phyloP scores from a whole-genome alignment of 2,797 vertebrate species.

The Mus minutoides region DNA sequence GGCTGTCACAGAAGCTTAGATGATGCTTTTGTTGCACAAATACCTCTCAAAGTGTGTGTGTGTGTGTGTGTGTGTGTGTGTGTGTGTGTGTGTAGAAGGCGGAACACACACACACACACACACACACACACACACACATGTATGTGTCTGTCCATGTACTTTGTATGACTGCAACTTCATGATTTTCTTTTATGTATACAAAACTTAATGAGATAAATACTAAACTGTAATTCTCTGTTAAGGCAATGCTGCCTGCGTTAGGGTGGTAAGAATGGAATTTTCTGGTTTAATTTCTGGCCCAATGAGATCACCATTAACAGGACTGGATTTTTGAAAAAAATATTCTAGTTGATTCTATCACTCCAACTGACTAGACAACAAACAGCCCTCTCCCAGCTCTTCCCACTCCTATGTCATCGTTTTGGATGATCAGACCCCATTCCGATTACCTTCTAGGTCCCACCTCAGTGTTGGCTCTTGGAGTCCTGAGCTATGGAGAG shows the following conservation, averaged over 20 bases:
- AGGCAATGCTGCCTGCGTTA: not conserved
- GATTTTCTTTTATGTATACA: not conserved
- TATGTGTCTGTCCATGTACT: not conserved
- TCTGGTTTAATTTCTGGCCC: not conserved
- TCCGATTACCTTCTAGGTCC: rapidly evolving
- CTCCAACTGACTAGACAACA: not conserved
- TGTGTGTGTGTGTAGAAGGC: not conserved
- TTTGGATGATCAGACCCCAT: not conserved
- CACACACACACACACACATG: not conserved
- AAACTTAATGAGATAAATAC: not conserved
- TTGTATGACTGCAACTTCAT: not conserved
- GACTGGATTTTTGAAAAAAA: not conserved
- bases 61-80: not conserved
- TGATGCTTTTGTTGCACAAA: not conserved
- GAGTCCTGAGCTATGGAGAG: not conserved
- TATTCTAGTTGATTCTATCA: not conserved
- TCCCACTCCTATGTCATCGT: not conserved
- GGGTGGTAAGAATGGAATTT: not conserved
- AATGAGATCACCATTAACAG: not conserved
- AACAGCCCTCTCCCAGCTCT: not conserved
- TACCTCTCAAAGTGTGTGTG: not conserved
- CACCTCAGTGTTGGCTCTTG: not conserved
- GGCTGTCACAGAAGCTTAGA: not conserved
- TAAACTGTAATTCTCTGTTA: not conserved
- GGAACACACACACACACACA: too few species aligned